These are phyloP conservation scores for Albula glossodonta DNA, from an alignment of 2,113 vertebrate species.

Conservation along the genomic window DNA sequence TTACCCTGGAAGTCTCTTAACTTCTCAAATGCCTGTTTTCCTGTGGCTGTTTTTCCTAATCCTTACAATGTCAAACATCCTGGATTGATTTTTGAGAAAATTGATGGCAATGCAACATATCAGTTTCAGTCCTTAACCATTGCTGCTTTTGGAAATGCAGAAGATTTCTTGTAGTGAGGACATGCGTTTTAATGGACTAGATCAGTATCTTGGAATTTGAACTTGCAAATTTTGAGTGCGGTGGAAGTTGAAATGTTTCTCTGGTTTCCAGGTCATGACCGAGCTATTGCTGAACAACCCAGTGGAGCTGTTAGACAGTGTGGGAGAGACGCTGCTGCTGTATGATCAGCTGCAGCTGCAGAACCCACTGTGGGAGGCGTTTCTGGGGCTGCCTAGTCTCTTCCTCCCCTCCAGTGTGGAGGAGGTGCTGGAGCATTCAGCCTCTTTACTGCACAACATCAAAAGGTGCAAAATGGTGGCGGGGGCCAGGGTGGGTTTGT, in stretches of 20 bases:
- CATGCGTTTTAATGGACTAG: too few species aligned
- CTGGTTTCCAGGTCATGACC: conserved; percentile 50
- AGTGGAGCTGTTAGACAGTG: conserved; percentile 18
- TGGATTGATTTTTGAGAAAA: too few species aligned
- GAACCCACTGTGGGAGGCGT: conserved; percentile 58
- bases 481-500: neutral
- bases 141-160: too few species aligned
- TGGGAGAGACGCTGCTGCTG: conserved; percentile 36
- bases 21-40: too few species aligned
- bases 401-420: conserved; percentile 44
- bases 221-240: neutral
- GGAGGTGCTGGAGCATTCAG: conserved; percentile 33
- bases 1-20: too few species aligned
- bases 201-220: too few species aligned
- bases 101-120: too few species aligned
- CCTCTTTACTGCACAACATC: conserved; percentile 42
- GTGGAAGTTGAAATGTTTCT: neutral
- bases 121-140: too few species aligned
- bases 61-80: too few species aligned
- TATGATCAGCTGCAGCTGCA: conserved; percentile 63
- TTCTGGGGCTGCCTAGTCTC: conserved; percentile 56
- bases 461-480: conserved; percentile 49
- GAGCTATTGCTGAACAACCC: conserved; percentile 54
- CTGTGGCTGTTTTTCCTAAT: too few species aligned
- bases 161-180: too few species aligned